Base-by-base conservation (phyloP, 35 echinoderm and acorn worm species). In the Hemicentrotus pulcherrimus region DNA sequence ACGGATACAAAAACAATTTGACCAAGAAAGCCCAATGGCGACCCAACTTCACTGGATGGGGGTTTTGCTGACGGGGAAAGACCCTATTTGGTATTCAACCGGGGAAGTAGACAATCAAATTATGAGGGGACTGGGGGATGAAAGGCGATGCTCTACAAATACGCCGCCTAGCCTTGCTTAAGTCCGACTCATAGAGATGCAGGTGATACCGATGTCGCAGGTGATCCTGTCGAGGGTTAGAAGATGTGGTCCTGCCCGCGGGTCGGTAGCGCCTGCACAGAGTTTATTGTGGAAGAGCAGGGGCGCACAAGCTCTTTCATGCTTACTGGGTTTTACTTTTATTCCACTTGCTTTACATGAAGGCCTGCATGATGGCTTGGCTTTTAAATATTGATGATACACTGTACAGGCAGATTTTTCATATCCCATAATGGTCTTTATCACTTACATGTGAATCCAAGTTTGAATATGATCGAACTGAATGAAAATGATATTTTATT, bases 141-240 rank as follows among this genome's bases (percentile, higher is more conserved):
- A 90, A 90, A 90, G 88, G 12, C 32, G 88, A 90, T 90, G 88
- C 88, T 90, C 88, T 90, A 33, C 88, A 90, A 90, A 90, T 47
- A 90, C 9, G 88, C 88, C 15, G 88, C 88, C 88, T n/a, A n/a
- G 65, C 65, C 32, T 1, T 90, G 88, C 88, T 90, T 90, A 16
- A 41, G 88, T 90, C 88, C 88, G 31, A 90, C 88, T 90, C 88
- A 90, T 10, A 90, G 88, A 32, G 88, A 90, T 90, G 88, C 88
- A 90, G 88, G 88, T 90, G 88, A 90, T 41, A 31, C 30, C 6
- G 88, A 33, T 47, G 88, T 90, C 88, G 9, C 12, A 5, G 31
- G 2, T 90, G 46, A 90, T 90, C 88, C 88, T 90, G 88, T 16
- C 46, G 15, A 45, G 88, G 32, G 30, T 13, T 90, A 9, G 88